Conservation (phyloP, 2,888 invertebrate species). For the Abscondita cerata region DNA sequence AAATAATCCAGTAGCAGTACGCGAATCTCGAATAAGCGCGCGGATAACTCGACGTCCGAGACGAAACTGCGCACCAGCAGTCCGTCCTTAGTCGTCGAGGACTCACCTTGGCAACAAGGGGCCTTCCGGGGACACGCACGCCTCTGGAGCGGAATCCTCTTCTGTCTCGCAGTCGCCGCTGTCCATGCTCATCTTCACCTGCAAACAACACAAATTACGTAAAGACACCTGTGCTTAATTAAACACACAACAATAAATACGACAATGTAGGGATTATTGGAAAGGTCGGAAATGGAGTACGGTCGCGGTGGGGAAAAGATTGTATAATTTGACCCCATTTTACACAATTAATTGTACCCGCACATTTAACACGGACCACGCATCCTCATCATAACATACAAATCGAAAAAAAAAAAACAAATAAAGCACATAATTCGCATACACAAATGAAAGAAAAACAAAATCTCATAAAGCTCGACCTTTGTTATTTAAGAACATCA, state of each 20-base stretch:
- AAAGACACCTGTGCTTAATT: conserved; percentile 17
- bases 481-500: too few species aligned
- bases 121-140: conserved; percentile 54
- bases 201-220: conserved; percentile 23
- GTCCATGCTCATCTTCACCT: conserved; percentile 49
- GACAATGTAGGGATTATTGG: conserved; percentile 35
- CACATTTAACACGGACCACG: too few species aligned
- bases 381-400: too few species aligned
- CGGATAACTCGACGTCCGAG: conserved; percentile 39
- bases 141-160: conserved; percentile 57
- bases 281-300: conserved; percentile 37
- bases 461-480: too few species aligned
- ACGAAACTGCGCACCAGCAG: conserved; percentile 39
- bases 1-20: conserved; percentile 16
- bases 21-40: conserved; percentile 26
- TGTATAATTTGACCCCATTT: conserved; percentile 15
- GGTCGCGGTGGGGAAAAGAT: background rate
- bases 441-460: too few species aligned
- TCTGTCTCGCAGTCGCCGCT: conserved; percentile 56
- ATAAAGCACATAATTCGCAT: too few species aligned
- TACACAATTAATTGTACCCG: too few species aligned
- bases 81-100: conserved; percentile 19
- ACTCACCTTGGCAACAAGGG: conserved; percentile 54
- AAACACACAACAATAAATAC: conserved; percentile 22
- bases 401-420: too few species aligned